A percentile compares a stretch with the other conserved stretches of the same genome.
phyloP scores from a whole-genome alignment of 2,888 invertebrate genomes.

The Dione vanillae region DNA sequence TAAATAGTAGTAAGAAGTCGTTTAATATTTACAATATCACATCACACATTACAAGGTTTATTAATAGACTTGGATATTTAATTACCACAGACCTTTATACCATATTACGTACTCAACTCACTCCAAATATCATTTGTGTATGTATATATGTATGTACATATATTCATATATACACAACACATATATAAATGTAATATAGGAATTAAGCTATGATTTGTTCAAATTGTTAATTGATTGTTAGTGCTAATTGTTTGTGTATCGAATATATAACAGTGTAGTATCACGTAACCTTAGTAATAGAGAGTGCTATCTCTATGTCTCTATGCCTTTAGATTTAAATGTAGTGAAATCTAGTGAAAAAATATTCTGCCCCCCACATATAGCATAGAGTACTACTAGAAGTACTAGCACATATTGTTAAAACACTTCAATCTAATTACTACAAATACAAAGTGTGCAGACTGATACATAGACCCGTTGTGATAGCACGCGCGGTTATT shows the following conservation, averaged over 20 bases:
- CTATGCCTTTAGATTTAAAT: too few species aligned
- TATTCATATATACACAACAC: too few species aligned
- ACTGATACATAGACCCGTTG: neutral
- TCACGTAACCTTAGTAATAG: too few species aligned
- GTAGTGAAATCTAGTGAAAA: too few species aligned
- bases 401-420: neutral
- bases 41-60: neutral
- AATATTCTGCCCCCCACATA: too few species aligned
- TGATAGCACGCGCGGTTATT: neutral
- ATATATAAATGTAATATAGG: neutral
- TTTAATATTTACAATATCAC: conserved; percentile 1
- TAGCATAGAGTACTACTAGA: too few species aligned
- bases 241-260: neutral
- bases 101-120: neutral
- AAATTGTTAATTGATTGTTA: neutral
- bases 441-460: neutral
- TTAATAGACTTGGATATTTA: neutral
- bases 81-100: conserved; percentile 12
- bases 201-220: neutral
- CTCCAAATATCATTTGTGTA: neutral
- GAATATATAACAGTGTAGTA: too few species aligned
- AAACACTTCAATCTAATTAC: neutral
- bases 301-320: too few species aligned
- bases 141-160: neutral
- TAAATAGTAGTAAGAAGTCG: neutral